A percentile compares a stretch with the other conserved stretches of the same genome.
phyloP scores from a whole-genome alignment of 2,113 vertebrate genomes.

The Daubentonia madagascariensis region DNA sequence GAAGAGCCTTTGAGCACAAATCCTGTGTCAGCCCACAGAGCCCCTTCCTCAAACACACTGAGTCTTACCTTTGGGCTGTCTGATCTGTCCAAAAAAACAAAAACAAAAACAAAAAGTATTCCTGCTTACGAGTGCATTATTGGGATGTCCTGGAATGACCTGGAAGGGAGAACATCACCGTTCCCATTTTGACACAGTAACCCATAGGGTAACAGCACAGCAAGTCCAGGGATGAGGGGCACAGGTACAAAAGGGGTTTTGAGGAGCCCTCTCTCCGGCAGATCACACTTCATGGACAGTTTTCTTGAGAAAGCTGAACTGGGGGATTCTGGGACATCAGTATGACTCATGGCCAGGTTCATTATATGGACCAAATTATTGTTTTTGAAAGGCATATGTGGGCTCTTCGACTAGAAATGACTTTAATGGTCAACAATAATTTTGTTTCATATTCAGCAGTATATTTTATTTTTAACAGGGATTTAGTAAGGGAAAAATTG shows the following conservation, averaged over 20 bases:
- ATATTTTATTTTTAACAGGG: slow-evolving; percentile 5
- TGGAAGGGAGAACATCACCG: neutral
- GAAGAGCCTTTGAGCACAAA: neutral
- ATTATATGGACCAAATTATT: neutral
- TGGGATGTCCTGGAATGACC: neutral
- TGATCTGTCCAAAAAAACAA: neutral
- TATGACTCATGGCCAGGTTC: neutral
- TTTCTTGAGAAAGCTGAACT: neutral
- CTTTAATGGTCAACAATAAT: neutral
- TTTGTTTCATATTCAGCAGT: neutral
- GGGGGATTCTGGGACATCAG: neutral
- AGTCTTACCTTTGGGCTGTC: neutral
- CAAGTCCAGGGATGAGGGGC: neutral
- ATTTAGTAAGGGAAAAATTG: neutral
- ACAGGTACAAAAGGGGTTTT: no score
- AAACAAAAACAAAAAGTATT: neutral
- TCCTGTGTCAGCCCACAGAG: neutral
- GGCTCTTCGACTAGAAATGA: neutral
- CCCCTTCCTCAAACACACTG: neutral
- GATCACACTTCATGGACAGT: no score
- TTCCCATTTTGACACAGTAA: neutral
- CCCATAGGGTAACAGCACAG: neutral
- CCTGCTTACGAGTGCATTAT: neutral
- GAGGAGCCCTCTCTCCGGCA: neutral
- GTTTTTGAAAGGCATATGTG: neutral